A percentile compares a stretch with the other conserved stretches of the same genome.
phyloP scores from a whole-genome alignment of 2,888 invertebrate genomes.

The Tubulanus polymorphus region DNA sequence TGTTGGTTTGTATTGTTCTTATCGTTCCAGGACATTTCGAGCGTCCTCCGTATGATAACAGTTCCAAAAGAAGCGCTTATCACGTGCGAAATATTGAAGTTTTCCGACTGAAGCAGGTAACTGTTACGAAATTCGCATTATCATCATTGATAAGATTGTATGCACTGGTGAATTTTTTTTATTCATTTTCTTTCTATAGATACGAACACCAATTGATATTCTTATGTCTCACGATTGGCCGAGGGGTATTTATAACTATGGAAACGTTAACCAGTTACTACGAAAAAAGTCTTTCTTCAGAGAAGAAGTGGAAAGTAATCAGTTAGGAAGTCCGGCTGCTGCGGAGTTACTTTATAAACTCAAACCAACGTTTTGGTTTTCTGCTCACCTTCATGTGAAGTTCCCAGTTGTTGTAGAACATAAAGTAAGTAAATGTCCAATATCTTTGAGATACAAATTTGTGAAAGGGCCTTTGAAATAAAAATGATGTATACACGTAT shows the following conservation, averaged over 20 bases:
- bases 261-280: constrained; percentile 70
- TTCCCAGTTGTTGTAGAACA: constrained; percentile 86
- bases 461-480: neutral
- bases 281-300: constrained; percentile 77
- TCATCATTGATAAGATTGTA: neutral
- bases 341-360: constrained; percentile 75
- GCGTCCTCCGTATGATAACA: constrained; percentile 75
- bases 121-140: neutral
- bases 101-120: constrained; percentile 80
- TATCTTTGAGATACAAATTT: neutral
- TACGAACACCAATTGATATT: constrained; percentile 68
- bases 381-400: constrained; percentile 92
- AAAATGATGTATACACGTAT: neutral
- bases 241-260: constrained; percentile 77
- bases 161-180: constrained; percentile 1
- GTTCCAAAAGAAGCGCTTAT: constrained; percentile 80
- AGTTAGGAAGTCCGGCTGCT: constrained; percentile 82
- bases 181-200: constrained; percentile 21
- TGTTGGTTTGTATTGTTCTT: constrained; percentile 1
- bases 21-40: constrained; percentile 69
- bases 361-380: constrained; percentile 88
- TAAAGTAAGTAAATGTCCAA: constrained; percentile 50
- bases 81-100: constrained; percentile 86
- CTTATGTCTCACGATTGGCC: constrained; percentile 99
- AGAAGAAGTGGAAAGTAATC: constrained; percentile 74